Conservation (phyloP, 1,140 invertebrate genomes). For the Vanessa tameamea region DNA sequence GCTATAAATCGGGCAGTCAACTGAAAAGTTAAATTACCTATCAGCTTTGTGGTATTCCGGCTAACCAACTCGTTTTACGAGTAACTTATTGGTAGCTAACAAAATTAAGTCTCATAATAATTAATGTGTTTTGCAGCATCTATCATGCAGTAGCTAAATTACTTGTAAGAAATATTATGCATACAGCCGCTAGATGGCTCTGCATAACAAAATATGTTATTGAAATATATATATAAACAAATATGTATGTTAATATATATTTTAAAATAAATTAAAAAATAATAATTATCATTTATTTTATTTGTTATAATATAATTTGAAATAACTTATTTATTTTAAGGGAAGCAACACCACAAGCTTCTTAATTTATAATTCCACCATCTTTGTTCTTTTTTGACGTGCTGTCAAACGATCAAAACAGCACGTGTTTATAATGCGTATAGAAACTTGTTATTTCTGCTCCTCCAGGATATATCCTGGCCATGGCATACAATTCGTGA, state of each 20-base stretch:
- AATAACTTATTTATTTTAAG: no score
- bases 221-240: no score
- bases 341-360: background rate
- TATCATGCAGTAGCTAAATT: constrained; percentile 42
- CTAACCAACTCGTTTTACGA: constrained; percentile 39
- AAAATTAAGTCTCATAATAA: background rate
- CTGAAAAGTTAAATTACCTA: constrained; percentile 57
- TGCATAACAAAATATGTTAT: background rate
- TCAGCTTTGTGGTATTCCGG: constrained; percentile 43
- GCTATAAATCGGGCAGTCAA: constrained; percentile 61
- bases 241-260: no score
- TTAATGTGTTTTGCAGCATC: constrained; percentile 40
- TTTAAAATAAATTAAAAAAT: no score
- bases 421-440: constrained; percentile 86
- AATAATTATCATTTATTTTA: no score
- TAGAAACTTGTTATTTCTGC: constrained; percentile 94
- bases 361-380: background rate
- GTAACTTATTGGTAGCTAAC: constrained; percentile 8
- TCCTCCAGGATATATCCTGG: constrained; percentile 92
- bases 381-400: constrained; percentile 52
- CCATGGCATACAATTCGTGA: constrained; percentile 92
- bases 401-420: constrained; percentile 61
- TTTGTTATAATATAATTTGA: no score
- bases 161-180: background rate
- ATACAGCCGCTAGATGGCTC: constrained; percentile 6